Conservation (phyloP, 2,113 vertebrate genomes). For the Scartelaos histophorus region DNA sequence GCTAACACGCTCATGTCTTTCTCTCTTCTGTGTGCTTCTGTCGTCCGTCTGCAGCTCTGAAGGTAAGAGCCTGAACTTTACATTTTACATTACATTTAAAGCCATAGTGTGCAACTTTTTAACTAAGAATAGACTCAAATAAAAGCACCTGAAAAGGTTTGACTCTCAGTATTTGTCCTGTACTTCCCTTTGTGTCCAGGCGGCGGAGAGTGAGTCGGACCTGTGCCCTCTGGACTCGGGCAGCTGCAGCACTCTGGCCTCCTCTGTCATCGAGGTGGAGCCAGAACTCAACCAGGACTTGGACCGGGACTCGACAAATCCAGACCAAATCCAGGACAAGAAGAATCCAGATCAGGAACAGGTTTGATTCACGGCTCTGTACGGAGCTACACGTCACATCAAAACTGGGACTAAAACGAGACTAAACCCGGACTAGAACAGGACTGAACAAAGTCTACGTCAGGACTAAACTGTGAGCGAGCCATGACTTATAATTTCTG, state of each 20-base stretch:
- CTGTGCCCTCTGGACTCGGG: conserved; percentile 63
- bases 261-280: conserved; percentile 75
- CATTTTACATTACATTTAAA: too few species aligned
- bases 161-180: too few species aligned
- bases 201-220: conserved; percentile 80
- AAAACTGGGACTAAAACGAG: background rate
- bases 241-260: conserved; percentile 70
- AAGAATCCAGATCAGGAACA: conserved; percentile 11
- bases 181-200: conserved; percentile 67
- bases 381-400: too few species aligned
- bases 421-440: too few species aligned
- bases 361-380: too few species aligned
- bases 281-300: conserved; percentile 32
- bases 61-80: conserved; percentile 51
- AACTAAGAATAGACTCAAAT: too few species aligned
- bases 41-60: conserved; percentile 48
- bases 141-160: too few species aligned
- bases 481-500: too few species aligned
- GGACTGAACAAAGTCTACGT: too few species aligned
- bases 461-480: too few species aligned
- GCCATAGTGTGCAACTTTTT: too few species aligned
- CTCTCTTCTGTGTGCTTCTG: background rate
- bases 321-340: background rate
- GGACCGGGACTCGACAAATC: conserved; percentile 40
- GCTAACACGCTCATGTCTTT: background rate